A percentile compares a stretch with the other conserved stretches of the same genome.
These are phyloP conservation scores for Plutella xylostella DNA, from an alignment of 2,888 invertebrate species.

Conservation along the genomic window DNA sequence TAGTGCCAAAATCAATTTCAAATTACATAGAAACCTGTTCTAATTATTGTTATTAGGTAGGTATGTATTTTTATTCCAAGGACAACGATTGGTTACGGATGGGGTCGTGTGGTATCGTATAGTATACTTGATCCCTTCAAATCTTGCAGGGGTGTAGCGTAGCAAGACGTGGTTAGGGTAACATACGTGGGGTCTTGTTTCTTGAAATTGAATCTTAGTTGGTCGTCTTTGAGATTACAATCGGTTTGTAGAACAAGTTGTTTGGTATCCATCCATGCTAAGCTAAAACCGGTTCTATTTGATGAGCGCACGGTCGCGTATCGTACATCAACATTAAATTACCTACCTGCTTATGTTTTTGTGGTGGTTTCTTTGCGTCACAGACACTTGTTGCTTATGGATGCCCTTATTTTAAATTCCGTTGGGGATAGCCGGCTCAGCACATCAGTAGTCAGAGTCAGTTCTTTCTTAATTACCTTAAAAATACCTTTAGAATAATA, in stretches of 20 bases:
- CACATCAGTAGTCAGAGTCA: slow-evolving; percentile 1
- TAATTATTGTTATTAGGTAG: too few relatives aligned
- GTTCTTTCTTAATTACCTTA: not conserved
- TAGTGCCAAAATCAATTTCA: too few relatives aligned
- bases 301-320: not conserved
- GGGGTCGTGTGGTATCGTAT: not conserved
- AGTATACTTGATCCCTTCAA: slow-evolving; percentile 32
- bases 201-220: slow-evolving; percentile 16
- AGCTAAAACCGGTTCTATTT: slow-evolving; percentile 50
- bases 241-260: slow-evolving; percentile 26
- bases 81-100: too few relatives aligned
- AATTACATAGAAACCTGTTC: too few relatives aligned
- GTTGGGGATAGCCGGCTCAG: slow-evolving; percentile 22
- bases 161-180: slow-evolving; percentile 21
- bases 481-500: too few relatives aligned
- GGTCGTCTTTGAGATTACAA: slow-evolving; percentile 34
- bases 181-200: not conserved
- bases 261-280: slow-evolving; percentile 29
- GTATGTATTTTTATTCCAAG: too few relatives aligned
- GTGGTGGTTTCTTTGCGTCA: slow-evolving; percentile 55
- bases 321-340: not conserved
- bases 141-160: slow-evolving; percentile 42
- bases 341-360: slow-evolving; percentile 59
- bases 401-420: slow-evolving; percentile 39
- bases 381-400: slow-evolving; percentile 63